Evolutionary conservation across 2,113 vertebrate genomes (phyloP).

Genomic region (Hemiprocne comata): DNA sequence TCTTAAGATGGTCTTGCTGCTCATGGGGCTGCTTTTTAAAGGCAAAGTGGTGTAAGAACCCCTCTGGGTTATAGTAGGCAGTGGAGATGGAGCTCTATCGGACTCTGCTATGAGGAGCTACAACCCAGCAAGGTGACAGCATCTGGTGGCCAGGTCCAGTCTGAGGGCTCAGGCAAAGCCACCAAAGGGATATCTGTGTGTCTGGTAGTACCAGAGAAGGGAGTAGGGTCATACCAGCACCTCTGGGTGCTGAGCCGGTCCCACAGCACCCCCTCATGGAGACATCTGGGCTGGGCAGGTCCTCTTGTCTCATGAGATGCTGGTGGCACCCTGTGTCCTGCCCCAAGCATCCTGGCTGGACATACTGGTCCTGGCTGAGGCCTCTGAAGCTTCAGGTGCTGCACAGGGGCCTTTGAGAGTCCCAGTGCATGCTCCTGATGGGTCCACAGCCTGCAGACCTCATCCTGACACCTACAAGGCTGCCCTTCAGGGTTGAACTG

Average conservation of each 20-base stretch:
- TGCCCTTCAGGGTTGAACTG: fast-evolving
- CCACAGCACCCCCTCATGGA: constrained; percentile 66
- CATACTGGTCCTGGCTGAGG: background rate
- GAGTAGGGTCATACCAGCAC: background rate
- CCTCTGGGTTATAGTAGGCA: background rate
- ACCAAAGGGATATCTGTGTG: background rate
- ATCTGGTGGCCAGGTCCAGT: background rate
- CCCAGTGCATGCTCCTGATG: fast-evolving
- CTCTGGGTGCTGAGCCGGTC: background rate
- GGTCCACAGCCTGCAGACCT: background rate
- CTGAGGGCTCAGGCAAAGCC: background rate
- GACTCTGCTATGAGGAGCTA: background rate
- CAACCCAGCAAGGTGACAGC: background rate
- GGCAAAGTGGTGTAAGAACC: background rate
- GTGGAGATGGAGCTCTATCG: background rate
- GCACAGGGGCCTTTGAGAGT: fast-evolving
- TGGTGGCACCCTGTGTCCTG: background rate
- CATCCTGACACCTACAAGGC: background rate
- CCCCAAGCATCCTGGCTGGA: background rate
- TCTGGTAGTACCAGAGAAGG: background rate
- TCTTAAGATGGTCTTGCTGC: background rate
- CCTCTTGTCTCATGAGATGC: background rate
- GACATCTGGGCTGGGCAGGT: background rate
- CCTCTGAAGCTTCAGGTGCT: background rate
- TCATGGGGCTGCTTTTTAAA: background rate